Base-by-base conservation (phyloP, 2,113 vertebrate genomes). In the Dicentrarchus labrax region DNA sequence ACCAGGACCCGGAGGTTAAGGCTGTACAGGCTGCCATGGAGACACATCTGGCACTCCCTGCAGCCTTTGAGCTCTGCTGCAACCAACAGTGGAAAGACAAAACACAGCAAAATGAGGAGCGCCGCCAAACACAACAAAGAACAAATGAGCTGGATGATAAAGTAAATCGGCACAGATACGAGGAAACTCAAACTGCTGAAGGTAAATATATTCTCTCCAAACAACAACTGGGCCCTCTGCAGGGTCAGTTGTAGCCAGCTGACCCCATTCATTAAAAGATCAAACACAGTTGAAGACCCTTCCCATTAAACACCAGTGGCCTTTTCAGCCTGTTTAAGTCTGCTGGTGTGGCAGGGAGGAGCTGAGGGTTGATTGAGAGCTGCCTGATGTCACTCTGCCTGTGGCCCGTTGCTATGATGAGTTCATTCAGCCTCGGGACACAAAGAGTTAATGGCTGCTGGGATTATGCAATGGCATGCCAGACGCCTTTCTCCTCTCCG, bases 401-500 rank as follows among this genome's bases (percentile, higher is more conserved):
- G 92, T 92, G 89, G 90, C 87, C 82, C 69, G 73, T 86, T 72
- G 82, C 88, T 87, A 73, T 78, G 91, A 94, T 88, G 87, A 92
- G 87, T 93, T 92, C 83, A 94, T 94, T 94, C 88, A 86, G 85
- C 81, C 84, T 51, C 80, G 21, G 92, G 79, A 92, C 43, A 88
- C 91, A 90, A 89, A 88, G 92, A 89, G 92, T 94, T 94, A 94
- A 94, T 88, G 77, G 91, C 87, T 90, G 89, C 78, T 38, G 68
- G 92, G 90, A 94, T 94, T 94, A 95, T 92, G 91, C 93, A 93
- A 95, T 54, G 86, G 85, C 84, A 87, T 84, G 84, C 88, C 90
- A 93, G 92, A 90, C 77, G 78, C 71, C 82, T 90, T 86, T 92
- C 87, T 85, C 83, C 68, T 84, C 86, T 71, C 80, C 39, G 51